Percentiles rank a stretch among this genome's conserved stretches.
Evolutionary conservation across 2,797 vertebrate species (phyloP).

Genomic region (Sebastes nivosus): DNA sequence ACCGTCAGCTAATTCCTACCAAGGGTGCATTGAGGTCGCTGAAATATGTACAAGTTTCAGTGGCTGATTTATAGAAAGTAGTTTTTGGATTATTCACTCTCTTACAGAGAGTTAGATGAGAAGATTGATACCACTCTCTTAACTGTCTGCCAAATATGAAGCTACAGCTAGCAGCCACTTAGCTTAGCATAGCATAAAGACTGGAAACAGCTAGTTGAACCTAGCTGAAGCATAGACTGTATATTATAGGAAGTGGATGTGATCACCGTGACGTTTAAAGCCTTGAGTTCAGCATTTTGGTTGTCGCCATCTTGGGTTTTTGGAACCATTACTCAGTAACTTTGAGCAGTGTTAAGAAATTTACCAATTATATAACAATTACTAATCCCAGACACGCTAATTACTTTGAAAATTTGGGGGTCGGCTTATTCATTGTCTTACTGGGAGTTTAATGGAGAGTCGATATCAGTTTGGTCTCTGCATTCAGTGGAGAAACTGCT

Average conservation of each 20-base stretch:
- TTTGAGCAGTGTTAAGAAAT: too few relatives aligned
- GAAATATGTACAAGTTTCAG: neutral
- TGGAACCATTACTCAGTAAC: accelerated
- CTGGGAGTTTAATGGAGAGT: too few relatives aligned
- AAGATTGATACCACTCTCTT: neutral
- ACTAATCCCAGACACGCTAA: too few relatives aligned
- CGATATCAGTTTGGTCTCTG: accelerated
- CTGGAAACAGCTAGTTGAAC: neutral
- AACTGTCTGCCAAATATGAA: neutral
- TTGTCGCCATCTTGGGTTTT: too few relatives aligned
- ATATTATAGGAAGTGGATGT: too few relatives aligned
- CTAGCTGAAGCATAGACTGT: neutral
- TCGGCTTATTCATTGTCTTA: too few relatives aligned
- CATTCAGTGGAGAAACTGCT: too few relatives aligned
- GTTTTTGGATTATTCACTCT: neutral
- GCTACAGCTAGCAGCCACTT: neutral
- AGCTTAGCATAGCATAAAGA: neutral
- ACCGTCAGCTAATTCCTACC: neutral
- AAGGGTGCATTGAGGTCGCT: neutral
- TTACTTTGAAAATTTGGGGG: too few relatives aligned
- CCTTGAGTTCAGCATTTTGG: too few relatives aligned
- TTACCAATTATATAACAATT: too few relatives aligned
- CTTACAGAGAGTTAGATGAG: neutral
- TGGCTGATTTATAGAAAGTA: neutral
- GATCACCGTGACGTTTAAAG: accelerated